A percentile compares a stretch with the other conserved stretches of the same genome.
Evolutionary conservation across 1,140 invertebrate genomes (phyloP).

Genomic region (Phenacoccus solenopsis): DNA sequence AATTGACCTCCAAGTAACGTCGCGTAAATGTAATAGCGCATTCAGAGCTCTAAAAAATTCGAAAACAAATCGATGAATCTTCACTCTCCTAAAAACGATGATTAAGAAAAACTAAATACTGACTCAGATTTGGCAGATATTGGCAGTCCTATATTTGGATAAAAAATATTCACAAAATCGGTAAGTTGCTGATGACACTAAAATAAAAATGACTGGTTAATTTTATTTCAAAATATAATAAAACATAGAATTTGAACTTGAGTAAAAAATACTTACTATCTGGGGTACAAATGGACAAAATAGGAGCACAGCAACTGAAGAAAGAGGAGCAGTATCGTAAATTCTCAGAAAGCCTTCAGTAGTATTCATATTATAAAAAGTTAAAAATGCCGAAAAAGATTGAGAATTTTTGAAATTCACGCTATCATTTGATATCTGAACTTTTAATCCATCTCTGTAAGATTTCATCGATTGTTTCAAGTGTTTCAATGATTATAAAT

Average conservation of each 20-base stretch:
- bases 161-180: not conserved
- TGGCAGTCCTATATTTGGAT: not conserved
- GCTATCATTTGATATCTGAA: not conserved
- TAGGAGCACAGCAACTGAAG: not conserved
- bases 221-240: not conserved
- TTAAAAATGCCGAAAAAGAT: not conserved
- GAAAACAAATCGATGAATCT: not conserved
- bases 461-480: too few species aligned
- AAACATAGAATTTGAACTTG: too few species aligned
- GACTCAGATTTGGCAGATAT: not conserved
- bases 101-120: not conserved
- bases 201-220: not conserved
- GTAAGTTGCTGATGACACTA: not conserved
- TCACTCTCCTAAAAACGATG: not conserved
- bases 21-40: not conserved
- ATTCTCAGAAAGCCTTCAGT: not conserved
- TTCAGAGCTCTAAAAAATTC: not conserved
- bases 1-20: not conserved
- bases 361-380: conserved; percentile 6
- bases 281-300: not conserved
- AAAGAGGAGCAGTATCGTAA: not conserved
- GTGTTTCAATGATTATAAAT: not conserved
- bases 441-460: not conserved
- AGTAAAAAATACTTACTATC: not conserved
- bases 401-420: conserved; percentile 6